A percentile compares a stretch with the other conserved stretches of the same genome.
Evolutionary conservation across 2,797 vertebrate genomes (phyloP).

Genomic region (Glossophaga mutica): DNA sequence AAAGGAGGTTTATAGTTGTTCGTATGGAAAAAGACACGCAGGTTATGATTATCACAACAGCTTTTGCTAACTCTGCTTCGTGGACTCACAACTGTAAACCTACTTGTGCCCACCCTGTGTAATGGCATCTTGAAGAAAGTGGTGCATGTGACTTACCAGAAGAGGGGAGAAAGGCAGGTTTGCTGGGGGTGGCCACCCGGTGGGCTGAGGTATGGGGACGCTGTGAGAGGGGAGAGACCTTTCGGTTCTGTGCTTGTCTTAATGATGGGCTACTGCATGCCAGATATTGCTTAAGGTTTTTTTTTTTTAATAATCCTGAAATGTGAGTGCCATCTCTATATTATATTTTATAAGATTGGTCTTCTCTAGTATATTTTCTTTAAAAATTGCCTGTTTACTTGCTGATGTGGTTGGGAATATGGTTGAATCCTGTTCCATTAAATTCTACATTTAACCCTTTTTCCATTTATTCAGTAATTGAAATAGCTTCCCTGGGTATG

Average conservation of each 20-base stretch:
- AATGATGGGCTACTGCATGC: background rate
- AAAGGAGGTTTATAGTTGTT: background rate
- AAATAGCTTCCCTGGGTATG: conserved; percentile 25
- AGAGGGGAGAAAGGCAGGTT: background rate
- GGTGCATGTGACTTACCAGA: background rate
- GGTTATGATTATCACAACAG: background rate
- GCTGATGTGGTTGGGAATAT: conserved; percentile 20
- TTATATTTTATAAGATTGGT: background rate
- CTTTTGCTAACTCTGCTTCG: background rate
- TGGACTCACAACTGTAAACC: background rate
- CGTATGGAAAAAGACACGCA: background rate
- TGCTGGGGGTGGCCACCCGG: background rate
- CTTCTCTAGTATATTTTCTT: conserved; percentile 35
- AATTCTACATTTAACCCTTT: conserved; percentile 62
- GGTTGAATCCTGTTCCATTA: conserved; percentile 42
- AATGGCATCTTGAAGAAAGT: background rate
- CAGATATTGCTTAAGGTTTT: background rate
- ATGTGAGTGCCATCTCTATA: background rate
- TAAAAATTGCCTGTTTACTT: conserved; percentile 54
- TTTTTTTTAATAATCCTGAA: background rate
- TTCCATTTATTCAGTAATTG: conserved; percentile 63
- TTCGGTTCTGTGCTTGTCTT: background rate
- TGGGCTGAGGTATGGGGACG: background rate
- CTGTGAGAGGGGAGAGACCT: background rate
- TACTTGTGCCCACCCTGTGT: background rate